These are phyloP conservation scores for Quadriops clusia DNA, from an alignment of 2,888 invertebrate genomes.

Conservation along the genomic window DNA sequence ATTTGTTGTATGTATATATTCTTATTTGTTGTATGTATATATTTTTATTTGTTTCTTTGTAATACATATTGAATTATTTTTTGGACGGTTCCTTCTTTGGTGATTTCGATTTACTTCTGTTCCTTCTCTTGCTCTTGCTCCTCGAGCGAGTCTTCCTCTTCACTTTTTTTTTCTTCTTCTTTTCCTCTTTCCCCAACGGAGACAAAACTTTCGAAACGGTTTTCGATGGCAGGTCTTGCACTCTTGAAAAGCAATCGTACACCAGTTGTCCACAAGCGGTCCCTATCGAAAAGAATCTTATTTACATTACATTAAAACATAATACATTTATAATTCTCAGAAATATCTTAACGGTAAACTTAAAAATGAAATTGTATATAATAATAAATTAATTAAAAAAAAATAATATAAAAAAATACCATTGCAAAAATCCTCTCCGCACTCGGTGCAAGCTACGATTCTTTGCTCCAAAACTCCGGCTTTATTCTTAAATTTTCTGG, in stretches of 20 bases:
- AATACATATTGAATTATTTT: too few species aligned
- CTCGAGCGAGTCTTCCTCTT: constrained; percentile 29
- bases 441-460: constrained; percentile 63
- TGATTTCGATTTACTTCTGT: constrained; percentile 21
- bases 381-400: too few species aligned
- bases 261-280: constrained; percentile 43
- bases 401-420: constrained; percentile 35
- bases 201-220: constrained; percentile 25
- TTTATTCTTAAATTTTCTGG: constrained; percentile 69
- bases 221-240: constrained; percentile 28
- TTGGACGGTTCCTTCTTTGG: constrained; percentile 25
- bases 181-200: constrained; percentile 30
- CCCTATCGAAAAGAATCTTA: constrained; percentile 27
- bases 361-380: too few species aligned
- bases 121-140: constrained; percentile 23
- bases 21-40: too few species aligned
- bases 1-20: too few species aligned
- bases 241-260: constrained; percentile 45
- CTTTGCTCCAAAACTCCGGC: constrained; percentile 71
- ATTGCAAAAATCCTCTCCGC: constrained; percentile 77
- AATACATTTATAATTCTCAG: too few species aligned
- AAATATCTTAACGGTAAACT: too few species aligned
- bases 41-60: too few species aligned
- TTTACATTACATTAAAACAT: too few species aligned
- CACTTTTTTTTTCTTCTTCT: constrained; percentile 27